These are phyloP conservation scores for Meloidogyne exigua DNA, from an alignment of 1,140 invertebrate species.

Conservation along the genomic window DNA sequence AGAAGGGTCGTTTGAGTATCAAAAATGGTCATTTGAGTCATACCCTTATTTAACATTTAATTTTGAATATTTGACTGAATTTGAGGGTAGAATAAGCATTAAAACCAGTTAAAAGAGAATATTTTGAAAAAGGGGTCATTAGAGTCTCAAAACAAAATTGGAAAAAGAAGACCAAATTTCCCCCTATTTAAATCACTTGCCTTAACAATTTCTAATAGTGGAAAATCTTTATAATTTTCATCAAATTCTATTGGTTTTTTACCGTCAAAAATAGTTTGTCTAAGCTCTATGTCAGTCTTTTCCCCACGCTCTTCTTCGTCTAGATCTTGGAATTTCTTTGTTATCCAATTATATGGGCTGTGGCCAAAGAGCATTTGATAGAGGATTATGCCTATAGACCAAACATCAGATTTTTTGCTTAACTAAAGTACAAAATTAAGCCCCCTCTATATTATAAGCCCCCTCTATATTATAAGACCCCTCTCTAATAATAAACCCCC, in stretches of 20 bases:
- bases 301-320: slow-evolving; percentile 10
- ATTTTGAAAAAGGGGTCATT: background rate
- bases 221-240: slow-evolving; percentile 12
- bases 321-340: slow-evolving; percentile 8
- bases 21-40: background rate
- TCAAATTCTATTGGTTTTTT: slow-evolving; percentile 17
- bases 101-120: too few relatives aligned
- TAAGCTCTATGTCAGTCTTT: slow-evolving; percentile 8
- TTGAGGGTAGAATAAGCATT: too few relatives aligned
- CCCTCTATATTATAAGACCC: too few relatives aligned
- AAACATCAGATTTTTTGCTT: slow-evolving; percentile 18
- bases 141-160: background rate
- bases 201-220: slow-evolving; percentile 15
- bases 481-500: too few relatives aligned
- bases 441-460: too few relatives aligned
- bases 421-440: background rate
- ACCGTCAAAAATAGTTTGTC: slow-evolving; percentile 16
- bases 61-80: too few relatives aligned
- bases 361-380: slow-evolving; percentile 21
- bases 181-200: background rate
- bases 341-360: slow-evolving; percentile 5
- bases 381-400: slow-evolving; percentile 23
- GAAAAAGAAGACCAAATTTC: too few relatives aligned
- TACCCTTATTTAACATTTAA: too few relatives aligned
- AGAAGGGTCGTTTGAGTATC: background rate